phyloP scores from a whole-genome alignment of 1,140 invertebrate species.

The Neoseiulus cucumeris region DNA sequence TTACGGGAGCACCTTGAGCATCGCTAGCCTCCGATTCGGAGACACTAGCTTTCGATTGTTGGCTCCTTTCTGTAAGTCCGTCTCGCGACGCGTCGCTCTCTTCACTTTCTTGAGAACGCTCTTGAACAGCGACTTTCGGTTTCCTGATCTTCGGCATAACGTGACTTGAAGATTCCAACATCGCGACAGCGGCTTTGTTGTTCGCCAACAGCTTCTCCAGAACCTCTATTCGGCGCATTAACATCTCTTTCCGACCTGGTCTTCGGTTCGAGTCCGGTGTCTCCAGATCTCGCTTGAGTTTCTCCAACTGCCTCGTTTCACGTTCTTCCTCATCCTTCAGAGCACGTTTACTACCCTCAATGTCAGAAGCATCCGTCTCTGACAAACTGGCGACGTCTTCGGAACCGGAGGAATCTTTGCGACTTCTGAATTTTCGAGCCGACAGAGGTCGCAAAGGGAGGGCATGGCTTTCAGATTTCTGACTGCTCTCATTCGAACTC shows the following conservation, averaged over 20 bases:
- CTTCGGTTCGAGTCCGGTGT: neutral
- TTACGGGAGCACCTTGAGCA: neutral
- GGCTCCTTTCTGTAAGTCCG: neutral
- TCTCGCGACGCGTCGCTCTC: slow-evolving; percentile 1
- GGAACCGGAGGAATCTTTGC: neutral
- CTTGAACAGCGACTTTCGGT: neutral
- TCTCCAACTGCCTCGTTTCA: neutral
- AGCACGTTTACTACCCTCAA: neutral
- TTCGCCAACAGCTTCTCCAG: slow-evolving; percentile 2
- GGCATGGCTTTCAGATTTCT: neutral
- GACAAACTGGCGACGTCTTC: slow-evolving; percentile 3
- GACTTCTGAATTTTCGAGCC: neutral
- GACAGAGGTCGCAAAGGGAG: neutral
- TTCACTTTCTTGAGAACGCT: neutral
- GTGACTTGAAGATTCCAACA: neutral
- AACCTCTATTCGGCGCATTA: neutral
- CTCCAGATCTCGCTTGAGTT: neutral
- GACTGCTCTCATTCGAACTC: neutral
- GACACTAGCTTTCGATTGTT: neutral
- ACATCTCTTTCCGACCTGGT: slow-evolving; percentile 6
- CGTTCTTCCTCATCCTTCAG: neutral
- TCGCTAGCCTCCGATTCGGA: neutral
- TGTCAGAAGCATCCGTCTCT: neutral
- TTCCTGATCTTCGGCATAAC: neutral
- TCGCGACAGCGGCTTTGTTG: neutral